Base-by-base conservation (phyloP, 2,113 vertebrate genomes). In the Argyrosomus japonicus region DNA sequence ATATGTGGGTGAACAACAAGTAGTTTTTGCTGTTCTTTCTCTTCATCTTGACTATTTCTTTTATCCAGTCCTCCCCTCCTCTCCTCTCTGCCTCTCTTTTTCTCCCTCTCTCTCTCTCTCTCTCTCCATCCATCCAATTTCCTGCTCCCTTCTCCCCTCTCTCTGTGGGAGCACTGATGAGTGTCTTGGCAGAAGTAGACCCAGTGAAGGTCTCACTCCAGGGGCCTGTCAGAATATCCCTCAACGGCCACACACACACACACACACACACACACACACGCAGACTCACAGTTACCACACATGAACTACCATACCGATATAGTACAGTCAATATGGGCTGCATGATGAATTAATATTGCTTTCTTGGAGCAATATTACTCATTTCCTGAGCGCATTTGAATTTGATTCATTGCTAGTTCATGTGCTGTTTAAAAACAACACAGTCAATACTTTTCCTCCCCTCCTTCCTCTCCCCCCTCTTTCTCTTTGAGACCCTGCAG, bases 141-240 rank as follows among this genome's bases (percentile, higher is more conserved):
- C 70, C 80, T 69, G 65, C 23, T 18, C 65, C 7, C 17, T 45
- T 53, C 36, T 40, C 64, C 69, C 63, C 11, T 36, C 47, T 80
- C 83, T 83, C 85, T 56, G 75, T 76, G 75, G 75, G 75, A 72
- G 50, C 62, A 75, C 78, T 75, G 84, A 87, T 84, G 84, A 88
- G 86, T 77, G 70, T 85, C 81, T 82, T 75, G 51, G 81, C 85
- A 90, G 58, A 74, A 57, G 53, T 36, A 60, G 79, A 83, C 61
- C 68, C 69, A 78, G 75, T 62, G 72, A 85, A 75, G 77, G 86
- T 86, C 70, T 84, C 70, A 71, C 89, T 73, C 62, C 81, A 74
- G 79, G 68, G 71, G 84, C 58, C 61, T 58, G 79, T 88, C 75
- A 84, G 62, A 75, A 45, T 81, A 68, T 68, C 68, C 82, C 67